Percentiles rank a stretch among this genome's conserved stretches.
phyloP scores from a whole-genome alignment of 2,113 vertebrate genomes.

The Phycodurus eques region DNA sequence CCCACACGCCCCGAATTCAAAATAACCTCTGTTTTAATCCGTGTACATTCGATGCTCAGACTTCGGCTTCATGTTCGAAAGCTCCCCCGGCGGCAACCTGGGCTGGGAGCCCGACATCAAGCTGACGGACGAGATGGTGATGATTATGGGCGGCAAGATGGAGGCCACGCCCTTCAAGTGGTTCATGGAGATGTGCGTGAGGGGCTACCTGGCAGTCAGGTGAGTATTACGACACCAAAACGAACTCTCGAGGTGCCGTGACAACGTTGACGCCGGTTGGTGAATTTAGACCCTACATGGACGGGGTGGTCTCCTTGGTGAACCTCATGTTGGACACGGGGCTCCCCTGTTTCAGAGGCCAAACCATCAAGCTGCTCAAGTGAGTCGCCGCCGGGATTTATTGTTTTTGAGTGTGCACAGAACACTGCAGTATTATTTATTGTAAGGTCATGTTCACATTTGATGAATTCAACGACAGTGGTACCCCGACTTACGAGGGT shows the following conservation, averaged over 20 bases:
- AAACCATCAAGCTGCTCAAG: slow-evolving; percentile 96
- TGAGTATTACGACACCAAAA: slow-evolving; percentile 46
- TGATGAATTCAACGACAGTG: neutral
- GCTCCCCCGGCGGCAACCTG: slow-evolving; percentile 93
- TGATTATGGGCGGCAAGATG: slow-evolving; percentile 99
- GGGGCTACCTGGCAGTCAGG: slow-evolving; percentile 94
- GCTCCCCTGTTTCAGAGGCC: slow-evolving; percentile 93
- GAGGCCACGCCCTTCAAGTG: slow-evolving; percentile 98
- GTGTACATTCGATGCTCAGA: slow-evolving; percentile 70
- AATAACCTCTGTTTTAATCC: neutral
- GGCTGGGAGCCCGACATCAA: slow-evolving; percentile 99
- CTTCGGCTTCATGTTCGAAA: slow-evolving; percentile 99
- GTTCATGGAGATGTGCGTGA: slow-evolving; percentile 99
- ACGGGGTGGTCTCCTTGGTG: slow-evolving; percentile 91
- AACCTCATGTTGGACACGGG: slow-evolving; percentile 91
- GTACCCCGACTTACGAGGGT: too few relatives aligned
- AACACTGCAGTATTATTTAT: neutral
- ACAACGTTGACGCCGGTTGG: neutral
- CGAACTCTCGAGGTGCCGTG: neutral
- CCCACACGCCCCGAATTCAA: neutral
- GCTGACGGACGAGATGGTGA: slow-evolving; percentile 97
- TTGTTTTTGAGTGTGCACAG: too few relatives aligned
- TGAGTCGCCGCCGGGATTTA: slow-evolving; percentile 65
- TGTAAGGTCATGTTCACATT: neutral
- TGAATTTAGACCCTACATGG: slow-evolving; percentile 89